Base-by-base conservation (phyloP, 1,140 invertebrate species). In the Theocolax elegans region DNA sequence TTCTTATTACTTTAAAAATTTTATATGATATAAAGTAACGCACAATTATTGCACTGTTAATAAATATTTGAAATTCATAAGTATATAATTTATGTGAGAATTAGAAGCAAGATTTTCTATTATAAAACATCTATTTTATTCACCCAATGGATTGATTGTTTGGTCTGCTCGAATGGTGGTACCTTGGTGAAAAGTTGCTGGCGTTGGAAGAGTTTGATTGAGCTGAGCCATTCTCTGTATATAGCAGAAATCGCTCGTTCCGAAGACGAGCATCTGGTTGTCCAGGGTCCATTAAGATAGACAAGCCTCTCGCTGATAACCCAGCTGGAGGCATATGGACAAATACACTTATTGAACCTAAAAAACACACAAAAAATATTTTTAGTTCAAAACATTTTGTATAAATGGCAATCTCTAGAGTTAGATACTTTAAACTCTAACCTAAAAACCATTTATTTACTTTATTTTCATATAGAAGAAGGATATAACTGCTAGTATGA, bases 241-340 rank as follows among this genome's bases (percentile, higher is more conserved):
- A 84, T 35, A 81, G 74, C 79, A 83, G 67, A 76, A 81, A 83
- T 53, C 80, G 84, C 83, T 86, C 83, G 82, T 79, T 84, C 79
- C 82, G 83, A 85, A 84, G 82, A 85, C 83, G 84, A 85, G 84
- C 83, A 79, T 86, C 83, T 49, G 82, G 83, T 81, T 85, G 83
- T 85, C 84, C 83, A 84, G 84, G 83, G 82, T 86, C 83, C 84
- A 86, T 86, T 80, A 86, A 85, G 78, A 76, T 83, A 83, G 81
- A 83, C 79, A 85, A 85, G 78, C 83, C 83, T 84, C 80, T 83
- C 54, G 83, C 82, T 82, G 82, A 85, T 77, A 82, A 74, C 81
- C 81, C 84, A 83, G 82, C 84, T 80, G 83, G 84, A 77, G 84
- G 83, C 84, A 86, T 86, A 84, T 81, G 83, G 81, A 76, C 77